Conservation (phyloP, 2,888 invertebrate species). For the Melinaea menophilus region DNA sequence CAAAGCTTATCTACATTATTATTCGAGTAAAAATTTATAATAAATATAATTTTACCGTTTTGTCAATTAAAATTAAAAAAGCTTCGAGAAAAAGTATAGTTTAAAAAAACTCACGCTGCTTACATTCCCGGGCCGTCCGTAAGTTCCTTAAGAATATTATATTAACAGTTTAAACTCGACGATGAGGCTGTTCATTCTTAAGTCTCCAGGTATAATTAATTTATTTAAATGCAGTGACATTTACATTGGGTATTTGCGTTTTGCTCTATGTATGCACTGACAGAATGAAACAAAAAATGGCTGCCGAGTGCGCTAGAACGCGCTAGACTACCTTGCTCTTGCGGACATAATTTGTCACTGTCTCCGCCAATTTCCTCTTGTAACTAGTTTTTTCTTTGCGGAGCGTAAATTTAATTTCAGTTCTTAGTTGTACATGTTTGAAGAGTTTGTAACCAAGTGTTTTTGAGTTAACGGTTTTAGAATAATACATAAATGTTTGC, state of each 20-base stretch:
- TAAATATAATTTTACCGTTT: too few species aligned
- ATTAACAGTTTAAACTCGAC: too few species aligned
- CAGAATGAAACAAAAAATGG: constrained; percentile 41
- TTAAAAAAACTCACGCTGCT: too few species aligned
- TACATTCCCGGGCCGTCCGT: too few species aligned
- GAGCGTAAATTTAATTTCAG: constrained; percentile 75
- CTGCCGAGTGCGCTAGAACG: constrained; percentile 42
- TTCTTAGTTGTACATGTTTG: constrained; percentile 65
- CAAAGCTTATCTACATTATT: too few species aligned
- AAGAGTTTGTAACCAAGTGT: constrained; percentile 47
- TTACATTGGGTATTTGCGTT: constrained; percentile 10
- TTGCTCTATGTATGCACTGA: constrained; percentile 14
- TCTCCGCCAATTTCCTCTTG: constrained; percentile 74
- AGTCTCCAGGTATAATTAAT: not conserved
- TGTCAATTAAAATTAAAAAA: too few species aligned
- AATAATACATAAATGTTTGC: not conserved
- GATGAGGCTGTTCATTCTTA: too few species aligned
- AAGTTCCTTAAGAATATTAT: too few species aligned
- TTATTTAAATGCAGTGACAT: constrained; percentile 12
- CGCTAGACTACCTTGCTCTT: constrained; percentile 52
- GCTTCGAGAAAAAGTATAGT: too few species aligned
- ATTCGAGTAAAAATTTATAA: too few species aligned
- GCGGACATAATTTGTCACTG: constrained; percentile 74
- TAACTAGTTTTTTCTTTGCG: constrained; percentile 76
- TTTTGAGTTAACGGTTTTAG: not conserved